A percentile compares a stretch with the other conserved stretches of the same genome.
Conservation (phyloP, 2,797 vertebrate species). For the Hypotaenidia okinawae region DNA sequence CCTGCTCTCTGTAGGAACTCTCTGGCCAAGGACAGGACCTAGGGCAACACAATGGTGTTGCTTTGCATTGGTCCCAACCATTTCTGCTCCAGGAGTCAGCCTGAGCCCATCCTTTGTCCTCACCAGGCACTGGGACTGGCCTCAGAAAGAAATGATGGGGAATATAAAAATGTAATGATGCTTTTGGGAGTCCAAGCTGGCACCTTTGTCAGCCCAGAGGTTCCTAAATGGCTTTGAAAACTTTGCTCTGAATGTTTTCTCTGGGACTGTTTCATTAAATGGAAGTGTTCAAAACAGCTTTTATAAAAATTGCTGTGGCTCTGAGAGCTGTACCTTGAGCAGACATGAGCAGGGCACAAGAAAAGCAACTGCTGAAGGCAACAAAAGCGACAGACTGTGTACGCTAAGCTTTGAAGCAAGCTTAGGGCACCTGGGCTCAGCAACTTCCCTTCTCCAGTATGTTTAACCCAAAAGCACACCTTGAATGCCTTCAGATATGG, state of each 20-base stretch:
- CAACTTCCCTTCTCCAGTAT: not conserved
- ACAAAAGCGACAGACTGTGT: rapidly evolving
- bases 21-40: not conserved
- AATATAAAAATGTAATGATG: not conserved
- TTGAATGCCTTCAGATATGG: not conserved
- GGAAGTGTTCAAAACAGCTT: not conserved
- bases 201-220: not conserved
- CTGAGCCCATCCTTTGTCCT: not conserved
- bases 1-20: not conserved
- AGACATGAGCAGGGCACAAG: rapidly evolving
- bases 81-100: not conserved
- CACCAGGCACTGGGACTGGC: not conserved
- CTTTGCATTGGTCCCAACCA: rapidly evolving
- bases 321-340: not conserved
- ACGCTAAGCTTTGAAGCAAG: not conserved
- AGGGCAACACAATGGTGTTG: rapidly evolving
- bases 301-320: not conserved
- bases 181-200: slow-evolving; percentile 26
- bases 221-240: not conserved
- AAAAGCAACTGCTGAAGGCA: rapidly evolving
- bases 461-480: not conserved
- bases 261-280: slow-evolving; percentile 12
- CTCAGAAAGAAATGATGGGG: not conserved
- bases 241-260: slow-evolving; percentile 33
- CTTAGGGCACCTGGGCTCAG: not conserved